Evolutionary conservation across 2,113 vertebrate genomes (phyloP).

Genomic region (Amblyornis subalaris): DNA sequence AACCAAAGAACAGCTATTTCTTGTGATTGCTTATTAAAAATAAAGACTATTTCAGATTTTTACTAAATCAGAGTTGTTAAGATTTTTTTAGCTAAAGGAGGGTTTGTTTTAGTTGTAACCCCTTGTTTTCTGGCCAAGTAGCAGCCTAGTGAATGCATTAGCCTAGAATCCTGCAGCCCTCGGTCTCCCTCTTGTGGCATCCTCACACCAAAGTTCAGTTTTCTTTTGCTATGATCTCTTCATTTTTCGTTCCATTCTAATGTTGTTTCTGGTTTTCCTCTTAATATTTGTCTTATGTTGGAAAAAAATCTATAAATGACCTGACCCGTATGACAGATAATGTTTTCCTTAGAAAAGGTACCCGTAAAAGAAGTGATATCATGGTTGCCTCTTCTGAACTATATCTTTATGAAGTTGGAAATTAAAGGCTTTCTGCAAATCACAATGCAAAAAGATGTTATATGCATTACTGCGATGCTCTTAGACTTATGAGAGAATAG

Average conservation of each 20-base stretch:
- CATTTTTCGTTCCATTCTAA: not conserved
- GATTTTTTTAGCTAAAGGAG: not conserved
- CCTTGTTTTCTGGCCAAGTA: not conserved
- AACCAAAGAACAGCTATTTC: not conserved
- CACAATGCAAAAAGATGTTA: not conserved
- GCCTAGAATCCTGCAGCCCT: not conserved
- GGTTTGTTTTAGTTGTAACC: not conserved
- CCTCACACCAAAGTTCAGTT: not conserved
- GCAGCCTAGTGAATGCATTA: not conserved
- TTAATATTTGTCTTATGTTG: not conserved
- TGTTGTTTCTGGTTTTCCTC: not conserved
- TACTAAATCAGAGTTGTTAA: not conserved
- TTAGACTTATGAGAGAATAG: not conserved
- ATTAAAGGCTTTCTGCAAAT: not conserved
- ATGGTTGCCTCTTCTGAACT: not conserved
- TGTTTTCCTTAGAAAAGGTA: not conserved
- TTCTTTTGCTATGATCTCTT: not conserved
- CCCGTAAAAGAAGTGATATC: not conserved
- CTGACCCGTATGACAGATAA: not conserved
- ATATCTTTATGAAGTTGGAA: not conserved
- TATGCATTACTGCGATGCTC: not conserved
- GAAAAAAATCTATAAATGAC: not conserved
- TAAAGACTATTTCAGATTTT: not conserved
- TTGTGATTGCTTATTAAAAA: not conserved
- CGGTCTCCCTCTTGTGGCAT: constrained; percentile 50